Evolutionary conservation across 2,113 vertebrate genomes (phyloP).

Genomic region (Chaetorhynchus papuensis): DNA sequence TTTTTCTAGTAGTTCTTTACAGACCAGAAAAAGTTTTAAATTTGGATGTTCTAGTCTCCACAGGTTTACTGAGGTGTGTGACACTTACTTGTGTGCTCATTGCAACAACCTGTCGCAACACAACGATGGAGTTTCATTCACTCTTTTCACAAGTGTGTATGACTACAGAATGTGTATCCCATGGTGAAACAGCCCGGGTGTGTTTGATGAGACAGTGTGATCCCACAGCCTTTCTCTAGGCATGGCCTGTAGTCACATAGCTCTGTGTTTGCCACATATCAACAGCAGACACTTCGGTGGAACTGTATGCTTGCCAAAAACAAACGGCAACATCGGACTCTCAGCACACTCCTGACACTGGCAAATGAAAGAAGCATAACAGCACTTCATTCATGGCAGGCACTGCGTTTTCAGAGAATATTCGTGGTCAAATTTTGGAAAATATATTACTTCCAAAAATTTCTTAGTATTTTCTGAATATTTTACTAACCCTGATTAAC

Average conservation of each 20-base stretch:
- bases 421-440: background rate
- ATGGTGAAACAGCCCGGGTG: background rate
- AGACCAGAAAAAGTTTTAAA: background rate
- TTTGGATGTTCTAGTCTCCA: background rate
- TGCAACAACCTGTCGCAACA: background rate
- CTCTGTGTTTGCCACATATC: background rate
- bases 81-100: background rate
- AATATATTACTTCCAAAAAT: background rate
- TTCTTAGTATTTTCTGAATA: background rate
- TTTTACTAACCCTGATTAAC: background rate
- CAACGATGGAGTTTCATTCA: background rate
- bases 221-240: background rate
- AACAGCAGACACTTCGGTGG: background rate
- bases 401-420: background rate
- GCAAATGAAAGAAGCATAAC: background rate
- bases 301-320: background rate
- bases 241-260: background rate
- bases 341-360: background rate
- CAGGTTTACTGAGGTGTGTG: background rate
- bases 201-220: background rate
- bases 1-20: background rate
- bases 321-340: rapidly evolving
- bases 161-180: background rate
- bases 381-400: background rate
- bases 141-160: background rate